phyloP scores from a whole-genome alignment of 1,140 invertebrate species.

The Tenebrio molitor region DNA sequence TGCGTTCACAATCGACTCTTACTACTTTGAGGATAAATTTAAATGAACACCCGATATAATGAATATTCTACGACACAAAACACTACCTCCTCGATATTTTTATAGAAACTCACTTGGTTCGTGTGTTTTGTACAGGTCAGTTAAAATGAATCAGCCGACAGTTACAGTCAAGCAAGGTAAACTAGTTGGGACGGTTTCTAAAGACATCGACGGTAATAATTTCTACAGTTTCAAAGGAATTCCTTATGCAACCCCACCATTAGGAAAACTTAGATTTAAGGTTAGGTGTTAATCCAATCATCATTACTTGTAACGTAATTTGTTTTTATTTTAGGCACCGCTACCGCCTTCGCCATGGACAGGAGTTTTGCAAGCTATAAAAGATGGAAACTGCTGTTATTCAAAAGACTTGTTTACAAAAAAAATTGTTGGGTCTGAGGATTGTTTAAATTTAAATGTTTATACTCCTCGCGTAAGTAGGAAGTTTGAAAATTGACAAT shows the following conservation, averaged over 20 bases:
- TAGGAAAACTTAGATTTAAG: conserved; percentile 76
- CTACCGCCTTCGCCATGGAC: conserved; percentile 69
- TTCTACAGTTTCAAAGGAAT: conserved; percentile 72
- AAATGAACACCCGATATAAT: no score
- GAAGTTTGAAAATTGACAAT: no score
- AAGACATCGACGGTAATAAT: conserved; percentile 54
- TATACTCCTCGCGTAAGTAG: conserved; percentile 74
- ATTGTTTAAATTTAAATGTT: conserved; percentile 89
- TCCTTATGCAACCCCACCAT: conserved; percentile 79
- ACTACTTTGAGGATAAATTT: no score
- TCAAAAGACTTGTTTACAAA: conserved; percentile 65
- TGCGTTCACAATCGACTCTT: no score
- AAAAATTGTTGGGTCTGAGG: conserved; percentile 71
- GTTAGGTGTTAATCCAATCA: conserved; percentile 53
- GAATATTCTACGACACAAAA: no score
- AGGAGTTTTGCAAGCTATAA: conserved; percentile 68
- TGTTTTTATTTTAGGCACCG: conserved; percentile 67
- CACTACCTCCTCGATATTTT: no score
- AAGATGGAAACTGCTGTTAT: conserved; percentile 66
- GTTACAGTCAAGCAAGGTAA: conserved; percentile 12
- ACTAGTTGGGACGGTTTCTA: conserved; percentile 2
- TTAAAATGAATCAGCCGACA: conserved; percentile 2
- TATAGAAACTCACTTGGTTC: no score
- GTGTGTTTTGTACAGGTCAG: no score
- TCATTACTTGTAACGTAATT: not conserved